Percentiles rank a stretch among this genome's conserved stretches.
Conservation (phyloP, 2,113 vertebrate genomes). For the Nematolebias whitei region DNA sequence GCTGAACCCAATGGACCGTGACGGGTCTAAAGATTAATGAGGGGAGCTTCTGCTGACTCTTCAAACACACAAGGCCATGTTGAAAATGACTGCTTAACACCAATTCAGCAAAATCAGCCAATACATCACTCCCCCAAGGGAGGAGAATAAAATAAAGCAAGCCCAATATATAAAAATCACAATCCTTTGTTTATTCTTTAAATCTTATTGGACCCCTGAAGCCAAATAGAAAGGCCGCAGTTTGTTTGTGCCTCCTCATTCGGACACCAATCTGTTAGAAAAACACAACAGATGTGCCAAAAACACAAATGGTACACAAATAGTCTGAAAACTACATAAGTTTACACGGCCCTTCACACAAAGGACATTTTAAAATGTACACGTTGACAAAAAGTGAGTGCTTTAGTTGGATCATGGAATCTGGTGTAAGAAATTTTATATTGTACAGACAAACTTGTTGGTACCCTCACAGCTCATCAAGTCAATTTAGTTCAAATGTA, state of each 20-base stretch:
- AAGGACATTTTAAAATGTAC: background rate
- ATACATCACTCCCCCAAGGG: too few species aligned
- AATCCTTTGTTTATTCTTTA: constrained; percentile 59
- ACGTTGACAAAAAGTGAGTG: background rate
- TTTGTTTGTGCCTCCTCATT: constrained; percentile 61
- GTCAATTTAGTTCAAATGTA: too few species aligned
- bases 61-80: constrained; percentile 7
- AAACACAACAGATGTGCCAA: too few species aligned
- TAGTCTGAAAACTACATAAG: constrained; percentile 43
- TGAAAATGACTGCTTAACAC: background rate
- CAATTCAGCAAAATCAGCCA: background rate
- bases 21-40: constrained; percentile 45
- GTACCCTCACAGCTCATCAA: too few species aligned
- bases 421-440: too few species aligned
- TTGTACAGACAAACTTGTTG: too few species aligned
- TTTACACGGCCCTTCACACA: constrained; percentile 34
- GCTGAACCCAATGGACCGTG: constrained; percentile 20
- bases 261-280: too few species aligned
- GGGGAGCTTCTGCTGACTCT: constrained; percentile 44
- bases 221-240: constrained; percentile 63
- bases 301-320: too few species aligned
- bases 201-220: constrained; percentile 63
- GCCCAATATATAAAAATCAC: constrained; percentile 13
- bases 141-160: background rate
- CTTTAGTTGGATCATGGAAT: too few species aligned